Base-by-base conservation (phyloP, 2,888 invertebrate genomes). In the Seira sanloemensis region DNA sequence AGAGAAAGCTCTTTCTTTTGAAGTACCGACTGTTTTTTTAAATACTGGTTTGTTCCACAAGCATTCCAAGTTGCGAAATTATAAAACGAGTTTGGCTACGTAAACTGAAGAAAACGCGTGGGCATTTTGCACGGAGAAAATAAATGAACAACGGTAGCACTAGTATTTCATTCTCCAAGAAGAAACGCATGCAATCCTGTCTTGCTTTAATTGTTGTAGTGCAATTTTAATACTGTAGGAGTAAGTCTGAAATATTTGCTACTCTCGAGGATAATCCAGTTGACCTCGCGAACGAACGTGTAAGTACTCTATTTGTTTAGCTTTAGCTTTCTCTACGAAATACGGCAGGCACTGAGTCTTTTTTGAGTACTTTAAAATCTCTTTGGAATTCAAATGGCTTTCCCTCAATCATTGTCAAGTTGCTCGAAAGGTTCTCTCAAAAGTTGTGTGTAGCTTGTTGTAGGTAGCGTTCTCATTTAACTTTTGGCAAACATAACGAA, bases 391-490 rank as follows among this genome's bases (percentile, higher is more conserved):
- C 12, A 9, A 50, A 16, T 71, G 74, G 85, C 85, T 85, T 85
- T 85, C 85, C 85, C 85, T 85, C 85, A 85, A 80, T 85, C 80
- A 72, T 84, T 80, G 80, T 80, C 80, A 84, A 80, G 25, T 74
- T 67, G 72, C 85, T 85, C 85, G 85, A 85, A 84, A 80, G 76
- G 77, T 73, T 75, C 81, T 81, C 78, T 73, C 23, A 54, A 46
- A 72, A 71, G 69, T 68, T 46, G 80, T 68, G 78, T 69, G 26
- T 72, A 23, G 73, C 50, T 66, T 71, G 65, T 71, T 69, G 73
- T 67, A 74, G 66, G 23, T 21, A 54, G 26, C 37, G 26, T 1
- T 74, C 19, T 78, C 37, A n/a, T 27, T 72, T 73, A 5, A 46
- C 1, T 18, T 9, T 58, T 62, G 9, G 1, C 19, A 62, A 50